Evolutionary conservation across 2,888 invertebrate species (phyloP).

Genomic region (Cephus pulcher): DNA sequence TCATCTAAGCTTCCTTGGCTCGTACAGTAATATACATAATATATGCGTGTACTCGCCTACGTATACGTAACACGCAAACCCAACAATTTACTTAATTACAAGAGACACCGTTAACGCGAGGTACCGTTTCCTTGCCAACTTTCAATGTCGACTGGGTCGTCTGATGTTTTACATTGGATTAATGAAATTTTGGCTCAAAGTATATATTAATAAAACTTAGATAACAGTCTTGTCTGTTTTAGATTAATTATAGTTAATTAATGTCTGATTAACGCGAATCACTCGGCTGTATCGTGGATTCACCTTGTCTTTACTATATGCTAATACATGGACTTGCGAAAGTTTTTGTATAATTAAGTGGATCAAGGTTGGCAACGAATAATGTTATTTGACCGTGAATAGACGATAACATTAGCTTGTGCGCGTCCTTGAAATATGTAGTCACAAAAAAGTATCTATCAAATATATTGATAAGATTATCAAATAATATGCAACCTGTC

Average conservation of each 20-base stretch:
- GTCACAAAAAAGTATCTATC: slow-evolving; percentile 39
- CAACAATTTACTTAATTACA: slow-evolving; percentile 44
- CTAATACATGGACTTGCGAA: background rate
- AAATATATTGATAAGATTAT: slow-evolving; percentile 40
- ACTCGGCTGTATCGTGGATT: background rate
- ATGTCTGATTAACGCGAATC: background rate
- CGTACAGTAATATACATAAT: background rate
- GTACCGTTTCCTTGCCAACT: slow-evolving; percentile 41
- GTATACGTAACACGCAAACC: background rate
- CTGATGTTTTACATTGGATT: background rate
- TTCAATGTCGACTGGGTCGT: slow-evolving; percentile 31
- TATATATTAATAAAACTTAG: background rate
- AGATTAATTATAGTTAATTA: background rate
- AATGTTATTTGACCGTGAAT: background rate
- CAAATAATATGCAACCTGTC: slow-evolving; percentile 41
- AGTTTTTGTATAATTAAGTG: background rate
- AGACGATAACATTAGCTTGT: background rate
- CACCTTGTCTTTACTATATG: background rate
- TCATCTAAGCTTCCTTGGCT: background rate
- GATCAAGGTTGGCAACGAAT: background rate
- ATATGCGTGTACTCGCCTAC: background rate
- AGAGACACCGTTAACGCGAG: slow-evolving; percentile 44
- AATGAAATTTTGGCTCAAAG: background rate
- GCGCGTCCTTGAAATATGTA: slow-evolving; percentile 31
- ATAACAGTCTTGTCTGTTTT: background rate